These are phyloP conservation scores for Cichlasoma orientale DNA, from an alignment of 2,797 vertebrate species.

Conservation along the genomic window DNA sequence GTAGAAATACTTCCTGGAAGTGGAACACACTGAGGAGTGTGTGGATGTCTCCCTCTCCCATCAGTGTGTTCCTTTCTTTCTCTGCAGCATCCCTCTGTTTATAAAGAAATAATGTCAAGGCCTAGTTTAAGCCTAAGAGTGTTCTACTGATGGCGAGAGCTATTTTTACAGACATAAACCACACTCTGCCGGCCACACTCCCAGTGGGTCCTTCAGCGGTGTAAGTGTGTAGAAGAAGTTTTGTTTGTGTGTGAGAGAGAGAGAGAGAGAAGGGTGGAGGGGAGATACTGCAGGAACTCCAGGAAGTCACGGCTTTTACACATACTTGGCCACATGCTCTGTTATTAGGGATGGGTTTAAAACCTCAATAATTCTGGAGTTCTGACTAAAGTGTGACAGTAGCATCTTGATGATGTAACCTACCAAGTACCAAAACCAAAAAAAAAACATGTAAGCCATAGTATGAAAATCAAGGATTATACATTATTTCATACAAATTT, in stretches of 20 bases:
- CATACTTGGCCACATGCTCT: constrained; percentile 2
- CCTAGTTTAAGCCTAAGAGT: constrained; percentile 45
- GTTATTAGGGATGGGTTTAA: background rate
- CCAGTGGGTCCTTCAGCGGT: constrained; percentile 44
- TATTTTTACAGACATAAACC: constrained; percentile 68
- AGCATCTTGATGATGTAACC: background rate
- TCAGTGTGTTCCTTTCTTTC: background rate
- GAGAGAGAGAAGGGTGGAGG: constrained; percentile 1
- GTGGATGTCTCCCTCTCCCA: background rate
- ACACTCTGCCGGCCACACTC: constrained; percentile 59
- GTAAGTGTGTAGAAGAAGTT: constrained; percentile 1
- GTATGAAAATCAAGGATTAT: background rate
- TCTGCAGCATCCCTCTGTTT: constrained; percentile 31
- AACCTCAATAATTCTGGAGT: background rate
- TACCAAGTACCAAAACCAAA: background rate
- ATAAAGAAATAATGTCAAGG: constrained; percentile 45
- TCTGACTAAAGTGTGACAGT: background rate
- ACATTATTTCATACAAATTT: background rate
- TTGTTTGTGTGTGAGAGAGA: constrained; percentile 6
- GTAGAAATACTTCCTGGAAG: constrained; percentile 34
- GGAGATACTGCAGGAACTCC: constrained; percentile 20
- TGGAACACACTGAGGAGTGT: constrained; percentile 11
- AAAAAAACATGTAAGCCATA: background rate
- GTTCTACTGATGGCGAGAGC: constrained; percentile 44
- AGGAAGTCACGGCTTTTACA: constrained; percentile 41